Evolutionary conservation across 2,113 vertebrate genomes (phyloP).

Genomic region (Gnathonemus longibarbis): DNA sequence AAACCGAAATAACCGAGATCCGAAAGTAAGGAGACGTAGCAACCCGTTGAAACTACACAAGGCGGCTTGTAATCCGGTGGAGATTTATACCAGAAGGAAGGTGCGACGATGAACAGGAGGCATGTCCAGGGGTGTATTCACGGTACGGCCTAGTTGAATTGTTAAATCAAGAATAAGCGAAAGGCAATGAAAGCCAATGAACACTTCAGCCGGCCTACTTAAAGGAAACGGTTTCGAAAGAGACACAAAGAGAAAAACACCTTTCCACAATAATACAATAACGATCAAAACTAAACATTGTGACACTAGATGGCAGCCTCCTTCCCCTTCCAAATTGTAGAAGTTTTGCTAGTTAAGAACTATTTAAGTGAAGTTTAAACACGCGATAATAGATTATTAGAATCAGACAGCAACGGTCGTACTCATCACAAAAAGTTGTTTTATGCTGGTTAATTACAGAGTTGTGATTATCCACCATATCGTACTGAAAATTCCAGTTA

Average conservation of each 20-base stretch:
- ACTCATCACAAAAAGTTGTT: not conserved
- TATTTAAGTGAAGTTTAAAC: not conserved
- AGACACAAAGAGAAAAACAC: not conserved
- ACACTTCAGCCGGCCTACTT: not conserved
- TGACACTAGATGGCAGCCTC: constrained; percentile 7
- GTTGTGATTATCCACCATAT: not conserved
- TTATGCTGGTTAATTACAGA: not conserved
- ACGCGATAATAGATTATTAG: not conserved
- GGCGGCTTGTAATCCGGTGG: not conserved
- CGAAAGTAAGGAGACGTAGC: not conserved
- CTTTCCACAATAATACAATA: not conserved
- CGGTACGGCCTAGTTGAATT: not conserved
- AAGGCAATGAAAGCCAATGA: not conserved
- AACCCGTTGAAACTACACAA: not conserved
- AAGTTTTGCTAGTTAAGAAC: not conserved
- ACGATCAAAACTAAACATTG: not conserved
- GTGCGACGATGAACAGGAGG: not conserved
- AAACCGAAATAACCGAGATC: not conserved
- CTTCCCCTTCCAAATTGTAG: not conserved
- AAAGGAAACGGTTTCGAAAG: not conserved
- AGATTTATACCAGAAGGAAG: not conserved
- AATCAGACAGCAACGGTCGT: not conserved
- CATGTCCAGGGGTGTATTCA: not conserved
- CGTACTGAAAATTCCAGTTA: constrained; percentile 1
- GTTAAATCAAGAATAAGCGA: not conserved